These are phyloP conservation scores for Helogale parvula DNA, from an alignment of 2,113 vertebrate species.

Conservation along the genomic window DNA sequence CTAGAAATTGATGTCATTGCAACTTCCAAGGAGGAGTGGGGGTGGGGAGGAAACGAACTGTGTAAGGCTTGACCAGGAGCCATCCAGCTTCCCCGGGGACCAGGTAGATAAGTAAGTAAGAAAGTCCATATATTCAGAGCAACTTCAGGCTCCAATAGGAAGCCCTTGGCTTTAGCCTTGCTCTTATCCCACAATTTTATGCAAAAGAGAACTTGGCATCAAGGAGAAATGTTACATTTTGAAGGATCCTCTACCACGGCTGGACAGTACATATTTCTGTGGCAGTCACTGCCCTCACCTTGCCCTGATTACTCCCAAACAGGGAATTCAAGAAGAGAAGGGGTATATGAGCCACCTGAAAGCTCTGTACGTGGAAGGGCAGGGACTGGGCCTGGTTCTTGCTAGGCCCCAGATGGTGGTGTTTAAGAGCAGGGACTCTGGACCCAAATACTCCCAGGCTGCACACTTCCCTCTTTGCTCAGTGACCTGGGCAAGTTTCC, in stretches of 20 bases:
- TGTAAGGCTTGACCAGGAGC: not conserved
- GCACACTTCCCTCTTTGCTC: not conserved
- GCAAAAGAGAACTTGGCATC: not conserved
- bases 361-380: not conserved
- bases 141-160: not conserved
- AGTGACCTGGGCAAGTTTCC: not conserved
- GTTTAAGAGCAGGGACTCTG: not conserved
- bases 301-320: not conserved
- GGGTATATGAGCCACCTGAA: not conserved
- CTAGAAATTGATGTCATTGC: not conserved
- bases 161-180: not conserved
- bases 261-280: rapidly evolving
- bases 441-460: not conserved
- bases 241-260: not conserved
- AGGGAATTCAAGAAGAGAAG: not conserved
- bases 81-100: not conserved
- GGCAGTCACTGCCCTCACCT: not conserved
- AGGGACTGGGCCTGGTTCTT: not conserved
- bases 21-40: not conserved
- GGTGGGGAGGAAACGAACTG: not conserved
- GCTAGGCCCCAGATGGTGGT: rapidly evolving
- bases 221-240: not conserved
- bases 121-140: not conserved
- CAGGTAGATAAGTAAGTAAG: not conserved
- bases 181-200: not conserved